Evolutionary conservation across 2,888 invertebrate genomes (phyloP).

Genomic region (Drosophila prostipennis): DNA sequence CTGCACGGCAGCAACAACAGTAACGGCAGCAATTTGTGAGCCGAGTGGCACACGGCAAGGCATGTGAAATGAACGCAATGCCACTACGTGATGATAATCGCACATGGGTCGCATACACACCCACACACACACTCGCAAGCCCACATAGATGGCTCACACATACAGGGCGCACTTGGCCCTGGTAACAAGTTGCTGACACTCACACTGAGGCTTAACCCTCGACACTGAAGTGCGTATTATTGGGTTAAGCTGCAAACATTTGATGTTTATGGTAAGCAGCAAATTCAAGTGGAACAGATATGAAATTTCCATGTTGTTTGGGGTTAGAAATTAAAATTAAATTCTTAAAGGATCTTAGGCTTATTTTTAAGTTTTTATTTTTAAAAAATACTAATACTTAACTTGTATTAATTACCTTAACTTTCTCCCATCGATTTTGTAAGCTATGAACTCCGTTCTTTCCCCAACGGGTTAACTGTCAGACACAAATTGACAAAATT

Average conservation of each 20-base stretch:
- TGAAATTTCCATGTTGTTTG: background rate
- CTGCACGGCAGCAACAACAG: constrained; percentile 7
- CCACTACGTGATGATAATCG: constrained; percentile 55
- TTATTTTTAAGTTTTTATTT: no score
- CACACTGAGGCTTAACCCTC: constrained; percentile 34
- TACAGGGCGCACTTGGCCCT: constrained; percentile 28
- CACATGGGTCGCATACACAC: constrained; percentile 32
- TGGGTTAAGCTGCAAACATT: constrained; percentile 35
- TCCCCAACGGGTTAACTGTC: constrained; percentile 34
- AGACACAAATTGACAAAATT: constrained; percentile 56
- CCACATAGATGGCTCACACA: background rate
- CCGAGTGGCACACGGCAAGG: constrained; percentile 41
- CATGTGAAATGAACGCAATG: constrained; percentile 54
- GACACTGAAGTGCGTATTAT: constrained; percentile 20
- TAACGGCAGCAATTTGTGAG: constrained; percentile 34
- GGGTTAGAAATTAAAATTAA: no score
- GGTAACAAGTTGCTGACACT: constrained; percentile 43
- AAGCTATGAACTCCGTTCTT: background rate
- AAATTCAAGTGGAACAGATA: constrained; percentile 6
- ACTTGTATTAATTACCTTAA: background rate
- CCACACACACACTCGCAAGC: background rate
- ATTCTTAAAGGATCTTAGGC: no score
- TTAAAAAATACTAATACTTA: no score
- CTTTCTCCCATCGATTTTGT: background rate
- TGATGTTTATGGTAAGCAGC: constrained; percentile 20